These are phyloP conservation scores for Bungarus multicinctus DNA, from an alignment of 2,113 vertebrate species.

Conservation along the genomic window DNA sequence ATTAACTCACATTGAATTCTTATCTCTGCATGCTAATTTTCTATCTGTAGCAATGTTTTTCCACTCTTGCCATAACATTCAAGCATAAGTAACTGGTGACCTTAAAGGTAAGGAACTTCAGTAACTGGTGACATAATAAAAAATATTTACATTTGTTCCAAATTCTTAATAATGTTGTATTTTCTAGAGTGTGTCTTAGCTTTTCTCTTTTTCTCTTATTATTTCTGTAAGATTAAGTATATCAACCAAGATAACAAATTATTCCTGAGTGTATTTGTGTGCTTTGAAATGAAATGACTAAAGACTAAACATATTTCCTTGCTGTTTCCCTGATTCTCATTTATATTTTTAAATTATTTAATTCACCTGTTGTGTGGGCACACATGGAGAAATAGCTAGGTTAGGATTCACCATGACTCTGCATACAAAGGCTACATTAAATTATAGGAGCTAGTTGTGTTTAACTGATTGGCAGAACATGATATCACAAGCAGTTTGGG, in stretches of 20 bases:
- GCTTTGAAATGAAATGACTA: not conserved
- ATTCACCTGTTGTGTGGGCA: not conserved
- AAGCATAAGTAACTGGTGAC: not conserved
- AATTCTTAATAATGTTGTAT: not conserved
- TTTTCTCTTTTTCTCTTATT: not conserved
- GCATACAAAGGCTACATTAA: conserved; percentile 15
- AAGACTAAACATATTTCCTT: conserved; percentile 12
- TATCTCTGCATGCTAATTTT: not conserved
- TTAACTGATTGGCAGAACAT: conserved; percentile 23
- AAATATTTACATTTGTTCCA: not conserved
- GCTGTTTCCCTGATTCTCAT: conserved; percentile 41
- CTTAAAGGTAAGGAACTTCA: not conserved
- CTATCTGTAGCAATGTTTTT: not conserved
- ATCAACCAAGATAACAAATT: conserved; percentile 32
- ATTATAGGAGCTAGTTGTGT: conserved; percentile 31
- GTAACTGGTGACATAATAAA: not conserved
- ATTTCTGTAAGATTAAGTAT: conserved; percentile 41
- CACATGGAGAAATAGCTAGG: conserved; percentile 31
- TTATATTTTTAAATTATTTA: conserved; percentile 39
- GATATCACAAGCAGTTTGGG: not conserved
- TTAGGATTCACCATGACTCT: not conserved
- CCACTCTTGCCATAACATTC: not conserved
- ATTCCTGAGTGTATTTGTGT: not conserved
- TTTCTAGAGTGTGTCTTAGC: not conserved
- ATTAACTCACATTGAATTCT: not conserved